Evolutionary conservation across 2,888 invertebrate species (phyloP), one percentile per base, ranked within the genome.

Genomic region (Drosophila paracracens): DNA sequence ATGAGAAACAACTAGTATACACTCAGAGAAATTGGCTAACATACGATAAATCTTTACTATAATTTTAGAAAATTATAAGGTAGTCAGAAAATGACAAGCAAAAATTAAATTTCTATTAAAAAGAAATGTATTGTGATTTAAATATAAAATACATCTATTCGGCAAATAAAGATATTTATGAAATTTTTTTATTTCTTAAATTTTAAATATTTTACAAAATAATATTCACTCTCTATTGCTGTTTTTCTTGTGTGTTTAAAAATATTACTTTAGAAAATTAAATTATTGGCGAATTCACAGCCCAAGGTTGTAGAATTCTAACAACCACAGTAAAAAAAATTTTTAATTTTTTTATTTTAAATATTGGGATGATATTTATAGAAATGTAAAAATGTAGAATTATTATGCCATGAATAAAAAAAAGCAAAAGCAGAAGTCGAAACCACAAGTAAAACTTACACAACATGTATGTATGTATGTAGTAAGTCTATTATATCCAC

Each of bases 1-100:
- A 35, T 29, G 54, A 36, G 36, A 57, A 59, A 18, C 40, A 50
- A 52, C 72, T 71, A 50, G 43, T 58, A 56, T 66, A 59, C 76
- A 76, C 76, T 63, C 57, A 75, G 64, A 69, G 70, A 75, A 76
- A 79, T 69, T 35, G 78, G 73, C 58, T 51, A 18, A 31, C 18
- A 53, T 38, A n/a, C 71, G 72, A 67, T 61, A 61, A 70, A 62
- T 43, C 18, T 48, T 33, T 0, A 8, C 5, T 29, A 18, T 16
- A 60, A 25, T 31, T 36, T 33, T 4, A 35, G 10, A 40, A 38
- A 48, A 7, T 52, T n/a, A 29, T 7, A 33, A 52, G 16, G 10
- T 10, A 69, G 25, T 18, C n/a, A 13, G 8, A n/a, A 48, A 68
- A 46, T n/a, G 7, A 46, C 21, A 3, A 16, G 16, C 16, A 5